Evolutionary conservation across 2,888 invertebrate species (phyloP), one percentile per base, ranked within the genome.

Genomic region (Dryadula phaetusa): DNA sequence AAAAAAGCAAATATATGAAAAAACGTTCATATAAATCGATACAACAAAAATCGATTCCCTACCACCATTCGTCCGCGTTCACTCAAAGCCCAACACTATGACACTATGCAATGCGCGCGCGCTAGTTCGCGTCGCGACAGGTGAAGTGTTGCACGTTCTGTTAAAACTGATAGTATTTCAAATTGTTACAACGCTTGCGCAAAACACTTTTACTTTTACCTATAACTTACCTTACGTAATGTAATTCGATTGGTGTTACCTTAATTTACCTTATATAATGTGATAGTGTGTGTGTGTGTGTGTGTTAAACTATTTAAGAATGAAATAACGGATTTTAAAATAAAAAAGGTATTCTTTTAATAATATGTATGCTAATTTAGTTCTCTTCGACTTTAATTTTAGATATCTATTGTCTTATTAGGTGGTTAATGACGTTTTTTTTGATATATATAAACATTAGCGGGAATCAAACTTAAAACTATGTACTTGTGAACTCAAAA

Each of bases 91-190:
- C 79, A 77, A 79, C 60, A 75, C 74, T 78, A n/a, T n/a, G n/a
- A n/a, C n/a, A n/a, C n/a, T n/a, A n/a, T n/a, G n/a, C n/a, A n/a
- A n/a, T n/a, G 78, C 75, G 80, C 75, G 74, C 75, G 80, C 77
- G 77, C 72, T 77, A 88, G 87, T 88, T 74, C 69, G 72, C 79
- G 78, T 81, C 81, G 82, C 78, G 83, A 74, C 88, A 88, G 88
- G 88, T 88, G 84, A 77, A 77, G 72, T 69, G 64, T 76, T 78
- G 83, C 84, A 85, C 87, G 88, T 77, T 58, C 74, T 69, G 70
- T 70, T 65, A 64, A 69, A 49, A 47, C n/a, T n/a, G 32, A 32
- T 3, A 28, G 16, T 22, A 65, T 72, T 75, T 71, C 56, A 73
- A 76, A 76, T 76, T 76, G 78, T 67, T 67, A 46, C 75, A 72